phyloP scores from a whole-genome alignment of 2,888 invertebrate genomes.

The Hirtodrosophila trivittata region DNA sequence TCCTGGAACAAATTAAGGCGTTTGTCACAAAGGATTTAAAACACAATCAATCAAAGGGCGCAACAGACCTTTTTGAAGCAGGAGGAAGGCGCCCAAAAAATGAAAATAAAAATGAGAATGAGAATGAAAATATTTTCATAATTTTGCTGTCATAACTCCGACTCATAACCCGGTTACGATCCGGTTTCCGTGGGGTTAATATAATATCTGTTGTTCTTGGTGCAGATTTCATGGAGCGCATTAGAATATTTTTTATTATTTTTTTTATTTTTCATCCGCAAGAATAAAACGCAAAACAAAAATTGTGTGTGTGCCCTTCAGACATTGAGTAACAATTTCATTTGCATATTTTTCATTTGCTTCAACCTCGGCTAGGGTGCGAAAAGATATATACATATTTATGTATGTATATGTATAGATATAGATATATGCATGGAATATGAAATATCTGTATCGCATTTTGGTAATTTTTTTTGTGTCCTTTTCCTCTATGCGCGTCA shows the following conservation, averaged over 20 bases:
- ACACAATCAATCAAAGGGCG: slow-evolving; percentile 63
- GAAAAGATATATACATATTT: slow-evolving; percentile 40
- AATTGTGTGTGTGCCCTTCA: slow-evolving; percentile 30
- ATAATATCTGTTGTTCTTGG: slow-evolving; percentile 44
- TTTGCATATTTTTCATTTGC: slow-evolving; percentile 76
- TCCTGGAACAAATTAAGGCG: slow-evolving; percentile 63
- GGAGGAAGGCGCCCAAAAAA: slow-evolving; percentile 2
- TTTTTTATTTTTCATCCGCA: slow-evolving; percentile 45
- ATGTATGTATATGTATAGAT: slow-evolving; percentile 5
- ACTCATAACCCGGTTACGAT: too few species aligned
- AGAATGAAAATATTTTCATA: slow-evolving; percentile 47
- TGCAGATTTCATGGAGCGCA: slow-evolving; percentile 62
- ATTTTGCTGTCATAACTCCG: slow-evolving; percentile 47
- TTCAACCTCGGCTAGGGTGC: slow-evolving; percentile 50
- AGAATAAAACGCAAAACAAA: slow-evolving; percentile 32
- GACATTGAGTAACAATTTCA: slow-evolving; percentile 74
- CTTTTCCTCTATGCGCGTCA: slow-evolving; percentile 42
- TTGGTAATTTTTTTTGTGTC: slow-evolving; percentile 48
- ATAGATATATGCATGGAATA: slow-evolving; percentile 31
- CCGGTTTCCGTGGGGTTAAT: slow-evolving; percentile 35
- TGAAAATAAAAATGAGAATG: not conserved
- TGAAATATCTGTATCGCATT: slow-evolving; percentile 62
- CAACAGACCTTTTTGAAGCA: slow-evolving; percentile 39
- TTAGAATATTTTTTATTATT: slow-evolving; percentile 45
- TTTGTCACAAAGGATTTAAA: slow-evolving; percentile 67